Conservation (phyloP, 2,888 invertebrate species). For the Proisotoma minuta region DNA sequence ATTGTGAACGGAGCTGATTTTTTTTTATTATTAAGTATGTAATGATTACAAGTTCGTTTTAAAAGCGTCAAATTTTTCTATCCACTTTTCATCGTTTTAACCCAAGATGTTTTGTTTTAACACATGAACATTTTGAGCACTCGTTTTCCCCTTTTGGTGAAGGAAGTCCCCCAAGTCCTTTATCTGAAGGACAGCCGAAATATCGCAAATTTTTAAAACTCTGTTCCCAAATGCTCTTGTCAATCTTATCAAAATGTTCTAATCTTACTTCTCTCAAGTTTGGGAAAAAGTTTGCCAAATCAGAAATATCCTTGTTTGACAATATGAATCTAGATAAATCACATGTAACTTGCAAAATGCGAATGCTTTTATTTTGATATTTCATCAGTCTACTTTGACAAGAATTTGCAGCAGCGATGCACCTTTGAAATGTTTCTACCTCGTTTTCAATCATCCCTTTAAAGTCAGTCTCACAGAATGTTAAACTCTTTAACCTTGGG, state of each 20-base stretch:
- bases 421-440: neutral
- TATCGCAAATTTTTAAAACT: slow-evolving; percentile 6
- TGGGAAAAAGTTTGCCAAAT: slow-evolving; percentile 12
- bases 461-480: slow-evolving; percentile 13
- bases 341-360: slow-evolving; percentile 5
- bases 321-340: slow-evolving; percentile 5
- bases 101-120: too few relatives aligned
- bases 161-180: slow-evolving; percentile 14
- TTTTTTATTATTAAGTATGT: too few relatives aligned
- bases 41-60: too few relatives aligned
- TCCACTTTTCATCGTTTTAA: too few relatives aligned
- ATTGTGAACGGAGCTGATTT: too few relatives aligned
- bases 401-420: neutral
- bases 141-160: slow-evolving; percentile 12
- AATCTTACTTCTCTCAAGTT: slow-evolving; percentile 1
- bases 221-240: neutral
- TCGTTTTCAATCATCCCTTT: slow-evolving; percentile 12
- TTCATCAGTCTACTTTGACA: neutral
- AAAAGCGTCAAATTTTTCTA: too few relatives aligned
- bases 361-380: slow-evolving; percentile 1
- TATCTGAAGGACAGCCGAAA: slow-evolving; percentile 12
- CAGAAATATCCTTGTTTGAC: neutral
- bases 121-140: slow-evolving; percentile 15
- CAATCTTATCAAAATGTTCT: slow-evolving; percentile 8
- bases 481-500: slow-evolving; percentile 12